Percentiles rank a stretch among this genome's conserved stretches.
These are phyloP conservation scores for Pyxicephalus adspersus DNA, from an alignment of 2,113 vertebrate genomes.

Conservation along the genomic window DNA sequence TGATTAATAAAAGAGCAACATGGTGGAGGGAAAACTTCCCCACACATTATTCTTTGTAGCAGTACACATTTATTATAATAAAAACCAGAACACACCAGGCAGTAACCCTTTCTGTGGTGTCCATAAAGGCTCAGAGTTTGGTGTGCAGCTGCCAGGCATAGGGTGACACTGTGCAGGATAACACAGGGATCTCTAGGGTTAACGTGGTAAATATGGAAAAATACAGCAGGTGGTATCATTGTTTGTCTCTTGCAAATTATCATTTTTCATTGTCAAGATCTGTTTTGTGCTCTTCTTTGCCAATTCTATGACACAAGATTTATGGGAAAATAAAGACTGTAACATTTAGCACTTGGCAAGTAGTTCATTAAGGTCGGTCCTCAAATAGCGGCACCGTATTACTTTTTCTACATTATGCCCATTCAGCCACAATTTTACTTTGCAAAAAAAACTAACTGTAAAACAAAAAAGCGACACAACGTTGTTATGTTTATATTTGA, in stretches of 20 bases:
- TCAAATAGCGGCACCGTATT: conserved; percentile 38
- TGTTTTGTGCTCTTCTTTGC: conserved; percentile 8
- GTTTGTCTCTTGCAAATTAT: conserved; percentile 45
- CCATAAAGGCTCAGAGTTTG: neutral
- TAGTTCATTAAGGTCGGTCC: conserved; percentile 16
- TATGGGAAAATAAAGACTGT: conserved; percentile 24
- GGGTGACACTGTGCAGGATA: neutral
- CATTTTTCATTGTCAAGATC: conserved; percentile 57
- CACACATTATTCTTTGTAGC: neutral
- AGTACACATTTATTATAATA: conserved; percentile 6
- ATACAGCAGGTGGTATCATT: conserved; percentile 52
- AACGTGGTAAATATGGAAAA: neutral
- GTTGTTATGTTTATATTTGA: no score
- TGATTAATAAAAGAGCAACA: conserved; percentile 52
- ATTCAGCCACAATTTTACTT: neutral
- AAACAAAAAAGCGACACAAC: no score
- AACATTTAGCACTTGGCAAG: neutral
- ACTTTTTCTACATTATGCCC: conserved; percentile 4
- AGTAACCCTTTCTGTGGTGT: conserved; percentile 30
- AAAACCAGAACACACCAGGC: conserved; percentile 30
- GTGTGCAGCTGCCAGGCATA: conserved; percentile 23
- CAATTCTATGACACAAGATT: conserved; percentile 18
- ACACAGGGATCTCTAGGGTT: neutral
- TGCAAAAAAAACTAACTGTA: no score
- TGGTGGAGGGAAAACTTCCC: conserved; percentile 3